Conservation (phyloP, 2,113 vertebrate genomes). For the Carassius carassius region DNA sequence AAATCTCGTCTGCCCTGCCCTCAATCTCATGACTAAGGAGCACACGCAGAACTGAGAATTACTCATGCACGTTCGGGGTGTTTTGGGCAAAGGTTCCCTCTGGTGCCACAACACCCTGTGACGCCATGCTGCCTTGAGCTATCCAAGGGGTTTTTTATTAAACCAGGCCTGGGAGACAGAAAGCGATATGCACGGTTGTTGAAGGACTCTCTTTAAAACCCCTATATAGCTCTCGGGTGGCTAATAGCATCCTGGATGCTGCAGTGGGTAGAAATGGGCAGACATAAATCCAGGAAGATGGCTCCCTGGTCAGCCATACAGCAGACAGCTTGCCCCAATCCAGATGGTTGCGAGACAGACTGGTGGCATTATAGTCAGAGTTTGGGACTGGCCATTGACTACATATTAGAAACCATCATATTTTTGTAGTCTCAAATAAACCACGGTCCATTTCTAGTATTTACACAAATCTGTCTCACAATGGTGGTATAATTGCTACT, state of each 20-base stretch:
- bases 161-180: constrained; percentile 66
- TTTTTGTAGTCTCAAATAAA: constrained; percentile 61
- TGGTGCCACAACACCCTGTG: constrained; percentile 62
- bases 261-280: constrained; percentile 67
- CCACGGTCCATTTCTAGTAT: constrained; percentile 38
- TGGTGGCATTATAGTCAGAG: constrained; percentile 69
- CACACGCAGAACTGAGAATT: constrained; percentile 1
- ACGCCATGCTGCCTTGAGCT: constrained; percentile 62
- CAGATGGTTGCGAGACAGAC: constrained; percentile 73
- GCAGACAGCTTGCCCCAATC: constrained; percentile 66
- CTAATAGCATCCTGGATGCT: constrained; percentile 66
- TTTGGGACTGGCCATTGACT: constrained; percentile 61
- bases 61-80: constrained; percentile 65
- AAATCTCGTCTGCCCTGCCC: constrained; percentile 56
- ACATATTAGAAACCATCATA: constrained; percentile 64
- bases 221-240: constrained; percentile 69
- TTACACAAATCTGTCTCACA: constrained; percentile 30
- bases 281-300: constrained; percentile 72
- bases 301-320: constrained; percentile 70
- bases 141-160: constrained; percentile 75
- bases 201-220: constrained; percentile 45
- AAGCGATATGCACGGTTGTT: constrained; percentile 48
- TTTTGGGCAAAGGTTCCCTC: constrained; percentile 68
- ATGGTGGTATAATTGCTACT: constrained; percentile 19
- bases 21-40: constrained; percentile 59